Percentiles rank a stretch among this genome's conserved stretches.
Evolutionary conservation across 1,140 invertebrate species (phyloP).

Genomic region (Asbolus verrucosus): DNA sequence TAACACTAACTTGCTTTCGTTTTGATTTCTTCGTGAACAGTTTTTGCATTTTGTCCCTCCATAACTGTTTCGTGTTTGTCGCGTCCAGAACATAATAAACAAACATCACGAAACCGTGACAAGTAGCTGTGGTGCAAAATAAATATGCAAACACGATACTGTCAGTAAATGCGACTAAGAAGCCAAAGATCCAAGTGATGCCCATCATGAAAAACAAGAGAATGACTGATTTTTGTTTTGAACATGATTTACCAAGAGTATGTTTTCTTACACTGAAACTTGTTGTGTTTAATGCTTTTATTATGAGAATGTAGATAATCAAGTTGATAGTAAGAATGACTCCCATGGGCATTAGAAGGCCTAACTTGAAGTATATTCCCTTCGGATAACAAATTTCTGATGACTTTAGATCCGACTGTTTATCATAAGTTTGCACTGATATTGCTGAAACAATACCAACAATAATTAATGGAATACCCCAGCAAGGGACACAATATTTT

Average conservation of each 20-base stretch:
- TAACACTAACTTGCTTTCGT: too few species aligned
- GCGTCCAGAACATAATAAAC: constrained; percentile 8
- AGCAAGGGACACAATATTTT: background rate
- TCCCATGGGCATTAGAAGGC: background rate
- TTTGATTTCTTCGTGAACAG: background rate
- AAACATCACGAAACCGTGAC: constrained; percentile 16
- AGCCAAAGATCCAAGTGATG: constrained; percentile 3
- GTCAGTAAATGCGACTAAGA: background rate
- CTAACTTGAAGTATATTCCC: background rate
- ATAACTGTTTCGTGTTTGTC: background rate
- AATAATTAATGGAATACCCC: constrained; percentile 2
- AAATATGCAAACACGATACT: background rate
- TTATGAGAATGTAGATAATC: constrained; percentile 2
- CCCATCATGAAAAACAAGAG: constrained; percentile 26
- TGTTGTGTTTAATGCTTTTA: background rate
- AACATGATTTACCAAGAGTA: background rate
- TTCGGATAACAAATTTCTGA: constrained; percentile 27
- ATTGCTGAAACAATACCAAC: background rate
- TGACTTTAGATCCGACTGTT: background rate
- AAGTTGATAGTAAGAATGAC: constrained; percentile 1
- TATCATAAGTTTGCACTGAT: constrained; percentile 2
- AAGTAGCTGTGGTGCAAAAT: constrained; percentile 12
- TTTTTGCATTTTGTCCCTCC: constrained; percentile 6
- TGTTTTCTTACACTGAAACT: constrained; percentile 3
- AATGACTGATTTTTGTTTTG: background rate